Conservation (phyloP, 2,797 vertebrate genomes). For the Lacerta bilineata region DNA sequence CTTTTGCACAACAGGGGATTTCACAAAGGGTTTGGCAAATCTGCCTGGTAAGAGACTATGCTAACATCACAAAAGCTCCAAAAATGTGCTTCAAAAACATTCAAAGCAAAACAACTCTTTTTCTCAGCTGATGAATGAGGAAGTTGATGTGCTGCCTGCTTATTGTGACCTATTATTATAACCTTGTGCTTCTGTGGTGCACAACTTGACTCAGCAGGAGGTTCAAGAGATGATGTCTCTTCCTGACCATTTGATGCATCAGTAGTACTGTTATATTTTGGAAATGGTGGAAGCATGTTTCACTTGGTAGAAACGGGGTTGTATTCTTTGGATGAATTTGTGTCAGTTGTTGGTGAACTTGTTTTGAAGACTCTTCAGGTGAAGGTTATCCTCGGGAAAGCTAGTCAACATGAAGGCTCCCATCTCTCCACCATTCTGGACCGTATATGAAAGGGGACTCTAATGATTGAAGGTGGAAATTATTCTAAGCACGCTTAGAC, state of each 20-base stretch:
- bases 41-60: constrained; percentile 21
- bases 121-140: neutral
- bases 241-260: neutral
- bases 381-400: neutral
- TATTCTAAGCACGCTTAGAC: neutral
- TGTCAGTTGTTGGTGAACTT: neutral
- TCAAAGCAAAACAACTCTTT: neutral
- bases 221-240: neutral
- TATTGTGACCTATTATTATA: neutral
- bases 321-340: neutral
- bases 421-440: neutral
- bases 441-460: neutral
- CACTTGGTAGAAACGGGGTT: neutral
- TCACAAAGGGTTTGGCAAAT: constrained; percentile 9
- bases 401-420: neutral
- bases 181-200: neutral
- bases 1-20: constrained; percentile 35
- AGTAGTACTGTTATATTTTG: neutral
- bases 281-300: neutral
- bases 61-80: constrained; percentile 26
- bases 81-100: constrained; percentile 9
- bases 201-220: neutral
- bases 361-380: neutral
- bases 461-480: neutral
- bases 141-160: neutral